phyloP scores from a whole-genome alignment of 2,113 vertebrate species.

The Lonchura striata region DNA sequence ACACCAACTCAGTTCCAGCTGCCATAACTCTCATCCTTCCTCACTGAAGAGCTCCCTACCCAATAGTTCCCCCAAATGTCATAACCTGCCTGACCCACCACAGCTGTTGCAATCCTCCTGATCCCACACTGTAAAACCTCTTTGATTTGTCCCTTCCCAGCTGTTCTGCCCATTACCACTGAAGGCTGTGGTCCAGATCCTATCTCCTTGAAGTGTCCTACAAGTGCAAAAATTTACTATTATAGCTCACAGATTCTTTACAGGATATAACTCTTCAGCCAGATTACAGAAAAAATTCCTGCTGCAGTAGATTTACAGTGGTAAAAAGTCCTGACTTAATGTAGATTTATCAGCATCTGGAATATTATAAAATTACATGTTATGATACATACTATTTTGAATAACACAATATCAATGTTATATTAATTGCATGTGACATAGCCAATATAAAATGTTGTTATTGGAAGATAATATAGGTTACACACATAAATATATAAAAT shows the following conservation, averaged over 20 bases:
- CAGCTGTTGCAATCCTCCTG: slow-evolving; percentile 60
- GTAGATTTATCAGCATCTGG: background rate
- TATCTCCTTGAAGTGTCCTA: slow-evolving; percentile 57
- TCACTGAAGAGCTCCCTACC: background rate
- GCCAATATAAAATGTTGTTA: background rate
- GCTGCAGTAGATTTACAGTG: background rate
- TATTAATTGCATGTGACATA: background rate
- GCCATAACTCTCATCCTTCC: slow-evolving; percentile 34
- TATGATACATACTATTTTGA: background rate
- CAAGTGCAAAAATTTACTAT: background rate
- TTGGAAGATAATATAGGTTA: background rate
- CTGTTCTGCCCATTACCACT: slow-evolving; percentile 39
- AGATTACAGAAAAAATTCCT: background rate
- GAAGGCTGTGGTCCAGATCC: slow-evolving; percentile 41
- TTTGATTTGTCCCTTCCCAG: slow-evolving; percentile 57
- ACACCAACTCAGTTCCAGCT: slow-evolving; percentile 48
- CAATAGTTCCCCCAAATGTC: slow-evolving; percentile 42
- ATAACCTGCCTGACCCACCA: slow-evolving; percentile 42
- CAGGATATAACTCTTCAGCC: background rate
- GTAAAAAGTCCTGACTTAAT: background rate
- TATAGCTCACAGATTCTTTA: background rate
- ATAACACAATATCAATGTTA: background rate
- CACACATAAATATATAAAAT: background rate
- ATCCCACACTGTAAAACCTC: slow-evolving; percentile 55
- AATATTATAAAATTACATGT: background rate